Evolutionary conservation across 1,140 invertebrate species (phyloP), one percentile per base, ranked within the genome.

Genomic region (Tetragonula clypearis): DNA sequence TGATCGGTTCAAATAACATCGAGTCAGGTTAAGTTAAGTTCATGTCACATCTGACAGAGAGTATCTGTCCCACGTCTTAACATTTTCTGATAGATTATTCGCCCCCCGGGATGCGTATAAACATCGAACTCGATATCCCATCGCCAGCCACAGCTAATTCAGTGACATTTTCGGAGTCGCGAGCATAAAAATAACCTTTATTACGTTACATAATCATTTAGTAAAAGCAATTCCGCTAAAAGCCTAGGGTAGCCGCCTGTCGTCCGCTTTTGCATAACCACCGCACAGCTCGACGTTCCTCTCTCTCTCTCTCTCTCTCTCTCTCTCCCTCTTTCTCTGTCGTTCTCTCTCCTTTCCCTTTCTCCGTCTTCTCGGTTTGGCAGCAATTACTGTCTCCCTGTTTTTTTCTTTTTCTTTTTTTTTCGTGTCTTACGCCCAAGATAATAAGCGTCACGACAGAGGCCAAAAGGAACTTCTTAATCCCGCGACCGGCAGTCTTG

Each of bases 161-260:
- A 77, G 66, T 88, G 86, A 88, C 78, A 79, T 88, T 88, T 55
- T 87, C 86, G 77, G 77, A 87, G 86, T 49, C 74, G 66, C 65
- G 77, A 35, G 71, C 85, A 82, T 84, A 87, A 89, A 90, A 89
- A 90, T 87, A 88, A 82, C 79, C 82, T 89, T 90, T 90, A 89
- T 90, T 90, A 86, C 83, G 86, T 90, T 88, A 90, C 79, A 84
- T 90, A 88, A 90, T 90, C 88, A 90, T 88, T 90, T 90, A 90
- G 89, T 88, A 90, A 90, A 90, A 90, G 89, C 89, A 90, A 90
- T 90, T 89, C 87, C 80, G 84, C 88, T 90, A 90, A 90, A 90
- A 90, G 89, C 89, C 60, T 90, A 62, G 76, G 80, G 77, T 68
- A 71, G 71, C 56, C 35, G 68, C 74, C 62, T 69, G 55, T 79